These are phyloP conservation scores for Ips typographus DNA, from an alignment of 1,140 invertebrate genomes.

Conservation along the genomic window DNA sequence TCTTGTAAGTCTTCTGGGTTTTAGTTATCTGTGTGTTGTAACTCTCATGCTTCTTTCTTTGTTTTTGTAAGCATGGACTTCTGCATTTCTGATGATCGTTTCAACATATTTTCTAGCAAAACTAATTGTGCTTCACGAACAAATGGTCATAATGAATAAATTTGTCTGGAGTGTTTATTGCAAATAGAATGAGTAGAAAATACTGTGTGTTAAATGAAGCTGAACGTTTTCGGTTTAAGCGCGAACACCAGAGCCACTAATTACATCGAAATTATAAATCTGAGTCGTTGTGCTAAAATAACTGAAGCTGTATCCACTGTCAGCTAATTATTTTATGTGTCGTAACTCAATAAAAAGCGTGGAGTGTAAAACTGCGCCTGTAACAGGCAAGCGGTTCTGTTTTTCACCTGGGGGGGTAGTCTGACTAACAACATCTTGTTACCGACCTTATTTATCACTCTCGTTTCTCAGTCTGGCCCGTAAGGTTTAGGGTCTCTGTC, in stretches of 20 bases:
- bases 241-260: background rate
- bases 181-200: no score
- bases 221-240: no score
- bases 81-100: no score
- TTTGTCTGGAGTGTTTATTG: no score
- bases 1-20: no score
- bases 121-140: no score
- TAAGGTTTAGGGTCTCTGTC: conserved; percentile 15
- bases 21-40: no score
- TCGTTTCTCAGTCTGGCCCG: conserved; percentile 35
- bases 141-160: no score
- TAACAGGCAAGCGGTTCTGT: conserved; percentile 41
- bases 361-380: conserved; percentile 33
- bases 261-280: conserved; percentile 4
- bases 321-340: conserved; percentile 37
- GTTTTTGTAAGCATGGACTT: no score
- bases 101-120: no score
- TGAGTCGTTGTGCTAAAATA: background rate
- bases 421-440: conserved; percentile 52
- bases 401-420: conserved; percentile 51
- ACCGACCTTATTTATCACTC: conserved; percentile 51
- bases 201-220: no score
- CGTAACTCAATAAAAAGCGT: conserved; percentile 40
- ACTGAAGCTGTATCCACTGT: background rate
- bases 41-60: no score